phyloP scores from a whole-genome alignment of 2,113 vertebrate genomes.

The Melanostigma gelatinosum region DNA sequence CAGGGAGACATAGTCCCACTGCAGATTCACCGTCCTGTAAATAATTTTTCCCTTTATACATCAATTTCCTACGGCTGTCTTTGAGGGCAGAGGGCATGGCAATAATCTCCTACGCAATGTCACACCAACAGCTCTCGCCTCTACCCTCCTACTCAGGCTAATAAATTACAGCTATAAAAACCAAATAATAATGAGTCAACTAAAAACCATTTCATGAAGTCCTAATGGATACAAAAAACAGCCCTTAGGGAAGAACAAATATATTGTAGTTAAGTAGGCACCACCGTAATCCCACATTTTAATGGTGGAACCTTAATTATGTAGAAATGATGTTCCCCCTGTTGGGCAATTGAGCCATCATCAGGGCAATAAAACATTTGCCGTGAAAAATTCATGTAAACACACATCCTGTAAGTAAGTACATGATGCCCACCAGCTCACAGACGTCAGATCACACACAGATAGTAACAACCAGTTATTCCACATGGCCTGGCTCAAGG shows the following conservation, averaged over 20 bases:
- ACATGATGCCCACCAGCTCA: conserved; percentile 6
- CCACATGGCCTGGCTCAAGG: conserved; percentile 46
- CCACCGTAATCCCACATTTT: conserved; percentile 46
- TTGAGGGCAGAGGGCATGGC: conserved; percentile 39
- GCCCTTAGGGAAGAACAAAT: conserved; percentile 41
- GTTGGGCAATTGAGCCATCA: conserved; percentile 32
- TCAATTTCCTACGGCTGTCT: conserved; percentile 45
- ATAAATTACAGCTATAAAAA: conserved; percentile 61
- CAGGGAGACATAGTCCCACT: not conserved
- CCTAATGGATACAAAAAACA: conserved; percentile 61
- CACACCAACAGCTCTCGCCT: conserved; percentile 7
- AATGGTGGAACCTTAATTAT: conserved; percentile 71
- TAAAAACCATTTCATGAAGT: conserved; percentile 59
- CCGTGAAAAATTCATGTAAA: conserved; percentile 38
- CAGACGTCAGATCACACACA: conserved; percentile 30
- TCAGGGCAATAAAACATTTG: conserved; percentile 49
- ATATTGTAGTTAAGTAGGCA: conserved; percentile 54
- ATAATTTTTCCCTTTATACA: conserved; percentile 44
- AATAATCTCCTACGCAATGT: conserved; percentile 35
- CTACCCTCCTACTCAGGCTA: conserved; percentile 39
- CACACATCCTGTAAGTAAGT: conserved; percentile 14
- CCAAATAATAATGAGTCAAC: conserved; percentile 68
- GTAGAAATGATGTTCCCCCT: conserved; percentile 44
- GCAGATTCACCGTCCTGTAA: conserved; percentile 30
- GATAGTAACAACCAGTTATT: conserved; percentile 22